Conservation (phyloP, 2,888 invertebrate species). For the Atrina japonica region DNA sequence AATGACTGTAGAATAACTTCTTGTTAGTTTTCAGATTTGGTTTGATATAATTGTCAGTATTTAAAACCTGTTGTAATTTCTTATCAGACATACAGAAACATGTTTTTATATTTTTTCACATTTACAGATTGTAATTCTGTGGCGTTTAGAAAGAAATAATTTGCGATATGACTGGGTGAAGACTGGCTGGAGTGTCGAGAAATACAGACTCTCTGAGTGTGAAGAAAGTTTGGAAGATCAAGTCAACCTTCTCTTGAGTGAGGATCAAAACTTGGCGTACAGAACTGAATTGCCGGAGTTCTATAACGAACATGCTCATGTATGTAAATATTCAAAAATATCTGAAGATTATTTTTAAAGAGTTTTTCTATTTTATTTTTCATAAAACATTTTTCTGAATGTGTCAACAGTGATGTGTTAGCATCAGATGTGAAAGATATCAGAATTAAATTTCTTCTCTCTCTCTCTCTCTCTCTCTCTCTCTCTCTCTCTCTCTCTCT, state of each 20-base stretch:
- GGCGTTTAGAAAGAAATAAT: slow-evolving; percentile 92
- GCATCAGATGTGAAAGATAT: too few species aligned
- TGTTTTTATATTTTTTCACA: background rate
- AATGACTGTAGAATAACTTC: too few species aligned
- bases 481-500: too few species aligned
- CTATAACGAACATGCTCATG: slow-evolving; percentile 74
- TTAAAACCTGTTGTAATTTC: too few species aligned
- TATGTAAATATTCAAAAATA: slow-evolving; percentile 45
- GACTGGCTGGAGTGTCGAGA: slow-evolving; percentile 83
- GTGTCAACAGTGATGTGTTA: too few species aligned
- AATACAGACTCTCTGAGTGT: slow-evolving; percentile 72
- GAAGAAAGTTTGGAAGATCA: slow-evolving; percentile 57
- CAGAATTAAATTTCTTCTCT: too few species aligned
- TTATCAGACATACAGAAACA: background rate
- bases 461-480: too few species aligned
- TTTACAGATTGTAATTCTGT: slow-evolving; percentile 89
- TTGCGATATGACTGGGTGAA: slow-evolving; percentile 95
- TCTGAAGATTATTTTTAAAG: too few species aligned
- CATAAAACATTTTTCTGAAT: too few species aligned
- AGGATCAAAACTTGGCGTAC: slow-evolving; percentile 63
- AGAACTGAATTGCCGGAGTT: slow-evolving; percentile 67
- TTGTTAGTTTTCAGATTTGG: background rate
- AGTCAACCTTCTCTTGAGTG: slow-evolving; percentile 64
- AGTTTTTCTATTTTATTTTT: too few species aligned
- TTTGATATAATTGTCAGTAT: too few species aligned